These are phyloP conservation scores for Bolinopsis microptera DNA, from an alignment of 37 sponge, comb jelly and placozoan species.

Conservation along the genomic window DNA sequence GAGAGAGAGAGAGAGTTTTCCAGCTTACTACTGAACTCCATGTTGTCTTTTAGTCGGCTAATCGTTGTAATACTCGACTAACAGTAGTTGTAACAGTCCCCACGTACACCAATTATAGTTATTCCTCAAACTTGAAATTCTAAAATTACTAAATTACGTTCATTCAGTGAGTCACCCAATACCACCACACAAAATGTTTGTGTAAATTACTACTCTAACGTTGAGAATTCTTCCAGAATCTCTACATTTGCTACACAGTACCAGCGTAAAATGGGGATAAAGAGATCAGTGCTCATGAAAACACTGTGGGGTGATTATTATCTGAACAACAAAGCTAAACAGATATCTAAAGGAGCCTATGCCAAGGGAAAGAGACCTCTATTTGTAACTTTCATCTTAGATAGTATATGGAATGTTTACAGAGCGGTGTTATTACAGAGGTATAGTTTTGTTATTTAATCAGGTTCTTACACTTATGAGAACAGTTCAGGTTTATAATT, in stretches of 20 bases:
- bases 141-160: not conserved
- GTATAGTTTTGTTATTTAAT: too few species aligned
- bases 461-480: not conserved
- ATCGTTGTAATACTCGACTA: too few species aligned
- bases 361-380: slow-evolving; percentile 95
- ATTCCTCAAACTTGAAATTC: too few species aligned
- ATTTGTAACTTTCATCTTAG: slow-evolving; percentile 95
- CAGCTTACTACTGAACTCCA: too few species aligned
- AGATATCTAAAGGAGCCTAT: slow-evolving; percentile 90
- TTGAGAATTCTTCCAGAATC: slow-evolving; percentile 68
- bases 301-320: slow-evolving; percentile 99
- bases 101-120: too few species aligned
- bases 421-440: slow-evolving; percentile 75
- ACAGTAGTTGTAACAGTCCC: too few species aligned
- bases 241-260: slow-evolving; percentile 82
- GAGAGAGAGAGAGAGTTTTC: too few species aligned
- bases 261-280: slow-evolving; percentile 87
- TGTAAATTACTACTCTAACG: not conserved
- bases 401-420: slow-evolving; percentile 95
- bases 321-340: slow-evolving; percentile 84
- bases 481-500: too few species aligned
- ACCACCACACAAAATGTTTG: not conserved
- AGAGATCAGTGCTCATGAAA: slow-evolving; percentile 72
- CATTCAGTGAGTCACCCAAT: not conserved
- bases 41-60: too few species aligned